These are phyloP conservation scores for Porites rus DNA, from an alignment of 92 coral and sea anemone genomes.

Conservation along the genomic window DNA sequence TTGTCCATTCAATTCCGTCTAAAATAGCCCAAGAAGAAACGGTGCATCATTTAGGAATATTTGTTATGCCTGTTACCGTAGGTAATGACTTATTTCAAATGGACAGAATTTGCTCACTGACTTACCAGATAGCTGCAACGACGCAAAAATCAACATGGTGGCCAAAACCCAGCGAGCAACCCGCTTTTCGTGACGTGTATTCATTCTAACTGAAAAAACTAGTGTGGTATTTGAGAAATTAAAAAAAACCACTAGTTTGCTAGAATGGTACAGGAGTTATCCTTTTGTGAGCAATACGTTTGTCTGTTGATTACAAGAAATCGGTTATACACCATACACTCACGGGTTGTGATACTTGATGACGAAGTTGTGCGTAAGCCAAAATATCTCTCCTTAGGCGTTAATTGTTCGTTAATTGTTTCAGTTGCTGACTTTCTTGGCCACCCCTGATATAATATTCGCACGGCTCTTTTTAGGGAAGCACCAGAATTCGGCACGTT, in stretches of 20 bases:
- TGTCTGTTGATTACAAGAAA: no score
- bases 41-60: not conserved
- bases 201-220: not conserved
- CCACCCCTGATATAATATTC: not conserved
- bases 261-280: no score
- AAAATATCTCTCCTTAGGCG: not conserved
- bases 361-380: not conserved
- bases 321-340: not conserved
- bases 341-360: not conserved
- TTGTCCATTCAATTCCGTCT: no score
- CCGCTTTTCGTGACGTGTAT: not conserved
- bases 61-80: no score
- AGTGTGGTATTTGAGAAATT: not conserved
- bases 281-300: no score
- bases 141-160: not conserved
- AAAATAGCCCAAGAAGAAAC: not conserved
- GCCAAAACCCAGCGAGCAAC: not conserved
- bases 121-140: not conserved
- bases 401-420: not conserved
- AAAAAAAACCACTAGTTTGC: no score
- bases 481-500: not conserved
- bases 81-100: no score
- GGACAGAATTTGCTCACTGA: not conserved
- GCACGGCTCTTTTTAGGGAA: not conserved
- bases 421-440: not conserved